Percentiles rank a stretch among this genome's conserved stretches.
Conservation (phyloP, 2,113 vertebrate genomes). For the Lampris incognitus region DNA sequence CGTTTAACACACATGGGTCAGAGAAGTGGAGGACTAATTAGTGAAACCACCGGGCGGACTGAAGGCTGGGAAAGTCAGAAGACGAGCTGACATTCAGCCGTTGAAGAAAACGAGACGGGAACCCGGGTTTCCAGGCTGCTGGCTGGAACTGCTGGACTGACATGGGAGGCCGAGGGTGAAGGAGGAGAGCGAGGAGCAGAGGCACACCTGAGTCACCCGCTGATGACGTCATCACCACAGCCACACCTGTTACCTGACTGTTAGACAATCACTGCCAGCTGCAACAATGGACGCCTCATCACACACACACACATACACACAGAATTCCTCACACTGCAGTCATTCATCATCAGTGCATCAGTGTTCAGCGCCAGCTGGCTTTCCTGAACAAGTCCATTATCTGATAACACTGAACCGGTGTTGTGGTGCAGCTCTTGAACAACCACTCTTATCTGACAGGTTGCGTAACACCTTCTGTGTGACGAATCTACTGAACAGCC, state of each 20-base stretch:
- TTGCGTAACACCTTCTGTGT: not conserved
- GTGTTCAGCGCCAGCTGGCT: not conserved
- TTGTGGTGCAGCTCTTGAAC: not conserved
- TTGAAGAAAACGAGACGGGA: too few species aligned
- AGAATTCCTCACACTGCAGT: not conserved
- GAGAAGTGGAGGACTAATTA: too few species aligned
- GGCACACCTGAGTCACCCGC: conserved; percentile 16
- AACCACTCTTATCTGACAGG: not conserved
- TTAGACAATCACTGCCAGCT: not conserved
- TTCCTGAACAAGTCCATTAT: not conserved
- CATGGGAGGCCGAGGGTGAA: not conserved
- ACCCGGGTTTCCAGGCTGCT: too few species aligned
- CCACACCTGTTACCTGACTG: conserved; percentile 15
- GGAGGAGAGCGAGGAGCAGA: not conserved
- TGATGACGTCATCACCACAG: not conserved
- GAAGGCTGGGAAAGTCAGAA: too few species aligned
- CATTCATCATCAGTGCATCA: not conserved
- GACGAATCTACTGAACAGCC: not conserved
- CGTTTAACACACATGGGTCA: too few species aligned
- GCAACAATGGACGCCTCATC: conserved; percentile 8
- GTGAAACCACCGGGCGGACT: too few species aligned
- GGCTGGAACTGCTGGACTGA: too few species aligned
- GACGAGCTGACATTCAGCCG: too few species aligned
- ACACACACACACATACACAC: not conserved
- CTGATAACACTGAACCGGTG: conserved; percentile 5